Conservation (phyloP, 2,113 vertebrate species). For the Nycticorax nycticorax region DNA sequence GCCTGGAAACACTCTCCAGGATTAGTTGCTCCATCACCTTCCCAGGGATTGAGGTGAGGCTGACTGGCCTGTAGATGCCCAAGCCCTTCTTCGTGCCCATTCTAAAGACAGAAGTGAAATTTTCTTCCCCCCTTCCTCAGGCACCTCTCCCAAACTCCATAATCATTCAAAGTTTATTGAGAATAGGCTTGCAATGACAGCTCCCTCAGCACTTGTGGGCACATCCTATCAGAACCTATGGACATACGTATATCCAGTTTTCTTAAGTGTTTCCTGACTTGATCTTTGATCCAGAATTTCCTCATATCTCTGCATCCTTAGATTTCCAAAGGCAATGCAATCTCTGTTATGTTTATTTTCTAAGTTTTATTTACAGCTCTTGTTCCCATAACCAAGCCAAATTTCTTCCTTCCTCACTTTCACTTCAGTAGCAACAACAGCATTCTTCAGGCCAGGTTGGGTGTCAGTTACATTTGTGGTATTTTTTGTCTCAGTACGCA, state of each 20-base stretch:
- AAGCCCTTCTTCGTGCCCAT: neutral
- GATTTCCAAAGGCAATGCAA: neutral
- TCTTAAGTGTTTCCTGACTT: neutral
- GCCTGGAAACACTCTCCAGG: neutral
- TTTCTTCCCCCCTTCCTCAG: neutral
- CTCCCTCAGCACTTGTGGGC: accelerated
- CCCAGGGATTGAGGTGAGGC: neutral
- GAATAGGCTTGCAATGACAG: neutral
- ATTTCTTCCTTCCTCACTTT: neutral
- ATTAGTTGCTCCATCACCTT: neutral
- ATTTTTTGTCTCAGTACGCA: neutral
- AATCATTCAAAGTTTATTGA: neutral
- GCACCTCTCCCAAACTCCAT: neutral
- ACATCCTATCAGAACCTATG: neutral
- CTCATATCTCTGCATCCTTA: accelerated
- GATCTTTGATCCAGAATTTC: neutral
- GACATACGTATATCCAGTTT: neutral
- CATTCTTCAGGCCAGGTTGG: neutral
- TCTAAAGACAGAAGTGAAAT: neutral
- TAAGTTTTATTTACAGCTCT: neutral
- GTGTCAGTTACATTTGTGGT: neutral
- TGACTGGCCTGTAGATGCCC: neutral
- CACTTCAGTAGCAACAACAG: neutral
- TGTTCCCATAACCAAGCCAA: neutral
- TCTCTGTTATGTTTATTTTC: neutral